These are phyloP conservation scores for Anoplolepis gracilipes DNA, from an alignment of 1,140 invertebrate species.

Conservation along the genomic window DNA sequence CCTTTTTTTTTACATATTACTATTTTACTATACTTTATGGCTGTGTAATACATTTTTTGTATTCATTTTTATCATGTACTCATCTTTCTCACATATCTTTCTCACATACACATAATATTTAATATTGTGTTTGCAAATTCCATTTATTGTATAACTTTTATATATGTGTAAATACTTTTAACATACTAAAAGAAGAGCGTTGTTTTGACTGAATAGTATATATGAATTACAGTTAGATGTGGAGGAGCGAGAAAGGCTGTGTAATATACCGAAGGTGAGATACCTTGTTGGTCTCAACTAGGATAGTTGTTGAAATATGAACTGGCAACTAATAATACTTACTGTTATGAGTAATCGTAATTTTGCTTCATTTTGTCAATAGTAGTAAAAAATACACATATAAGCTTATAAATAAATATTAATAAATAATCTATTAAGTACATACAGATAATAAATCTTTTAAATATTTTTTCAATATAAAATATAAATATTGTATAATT, in stretches of 20 bases:
- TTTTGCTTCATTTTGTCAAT: conserved; percentile 53
- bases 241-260: conserved; percentile 85
- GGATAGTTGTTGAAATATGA: conserved; percentile 69
- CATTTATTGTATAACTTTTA: conserved; percentile 24
- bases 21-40: neutral
- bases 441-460: neutral
- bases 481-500: neutral
- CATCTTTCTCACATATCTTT: neutral
- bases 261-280: conserved; percentile 85
- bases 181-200: conserved; percentile 62
- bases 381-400: neutral
- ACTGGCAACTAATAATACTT: conserved; percentile 68
- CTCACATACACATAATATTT: neutral
- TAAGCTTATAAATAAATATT: neutral
- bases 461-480: neutral
- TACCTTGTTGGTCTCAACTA: conserved; percentile 73
- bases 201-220: conserved; percentile 82
- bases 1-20: conserved; percentile 4
- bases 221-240: conserved; percentile 85
- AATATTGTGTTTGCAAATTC: conserved; percentile 39
- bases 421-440: neutral
- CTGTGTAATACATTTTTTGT: conserved; percentile 50
- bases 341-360: conserved; percentile 42
- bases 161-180: conserved; percentile 12
- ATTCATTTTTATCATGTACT: conserved; percentile 38